Base-by-base conservation (phyloP, 2,113 vertebrate genomes). In the Otolemur garnettii region DNA sequence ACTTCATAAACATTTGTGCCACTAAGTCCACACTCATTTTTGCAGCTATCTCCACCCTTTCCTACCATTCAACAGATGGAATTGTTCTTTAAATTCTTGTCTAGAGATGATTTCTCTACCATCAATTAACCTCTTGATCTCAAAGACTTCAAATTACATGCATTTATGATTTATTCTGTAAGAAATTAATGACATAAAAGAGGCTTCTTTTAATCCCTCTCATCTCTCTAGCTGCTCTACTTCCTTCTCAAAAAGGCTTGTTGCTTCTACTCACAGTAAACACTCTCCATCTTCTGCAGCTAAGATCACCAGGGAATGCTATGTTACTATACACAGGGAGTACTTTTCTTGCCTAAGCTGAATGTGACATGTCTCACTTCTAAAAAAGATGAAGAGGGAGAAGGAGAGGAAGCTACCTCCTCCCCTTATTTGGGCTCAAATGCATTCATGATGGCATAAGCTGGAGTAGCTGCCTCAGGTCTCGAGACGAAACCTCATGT, bases 201-300 rank as follows among this genome's bases (percentile, higher is more conserved):
- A 66, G 12, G 4, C 5, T 59, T 45, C 26, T 21, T 79, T 59
- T 14, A 53, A 30, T 21, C 8, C 24, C 18, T 74, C 11, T 59
- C 38, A 15, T 71, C 24, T 19, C 30, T 68, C 4, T 21, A 92
- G 10, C n/a, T 83, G 72, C 62, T 91, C 30, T 60, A 19, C 18
- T 68, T 85, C 60, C 50, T 97, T 82, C 89, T 91, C 60, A n/a
- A 81, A 87, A 78, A 86, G 24, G 0, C 6, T 77, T 86, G 5
- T 18, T 26, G 57, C 22, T 59, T 89, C 42, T 77, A 60, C 21
- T 64, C 59, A 68, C 10, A 64, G 15, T 59, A 50, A 79, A 35
- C 17, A 35, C 7, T 13, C n/a, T 81, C 92, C 22, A 13, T 74
- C 45, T 94, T 5, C 30, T 59, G 19, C 22, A 83, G 35, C 5